Evolutionary conservation across 2,113 vertebrate species (phyloP), one percentile per base, ranked within the genome.

Genomic region (Choloepus hoffmanni): DNA sequence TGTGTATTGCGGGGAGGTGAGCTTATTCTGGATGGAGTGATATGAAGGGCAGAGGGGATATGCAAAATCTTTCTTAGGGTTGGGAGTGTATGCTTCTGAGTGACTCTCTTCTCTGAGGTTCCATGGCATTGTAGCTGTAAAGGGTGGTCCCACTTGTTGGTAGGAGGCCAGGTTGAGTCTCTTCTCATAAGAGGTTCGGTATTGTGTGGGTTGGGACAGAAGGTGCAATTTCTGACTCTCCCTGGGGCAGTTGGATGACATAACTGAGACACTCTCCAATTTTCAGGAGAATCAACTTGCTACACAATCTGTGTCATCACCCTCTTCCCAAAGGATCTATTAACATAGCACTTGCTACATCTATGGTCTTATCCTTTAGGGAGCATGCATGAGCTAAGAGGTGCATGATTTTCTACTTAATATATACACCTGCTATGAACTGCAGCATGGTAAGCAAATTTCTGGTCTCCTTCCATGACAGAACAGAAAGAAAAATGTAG

Each of bases 261-360:
- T 60, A 45, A 7, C 8, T 18, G 30, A 85, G 63, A 82, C 40
- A 3, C 5, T 73, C 12, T 90, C 79, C 21, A 65, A 5, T 62
- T 73, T 94, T 78, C 68, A 45, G 63, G 68, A 53, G 30, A 43
- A 28, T 65, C 30, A 83, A 36, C 26, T 85, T n/a, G n/a, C 90
- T 85, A 74, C 68, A 26, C 68, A 55, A 3, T 83, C 43, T 82
- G 48, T 96, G 94, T 94, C 95, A 90, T 96, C 91, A 89, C 65
- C 43, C 55, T 97, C 28, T 88, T 85, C 77, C 76, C 10, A 2
- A 14, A 79, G 67, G 67, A 87, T 62, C 77, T 45, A 10, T 45
- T 86, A 85, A 78, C 82, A 89, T 13, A 33, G 78, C 50, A 62
- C 62, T 85, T 81, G 19, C 45, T 60, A 55, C 45, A 60, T 65